These are phyloP conservation scores for Hirundo rustica DNA, from an alignment of 2,797 vertebrate species.

Conservation along the genomic window DNA sequence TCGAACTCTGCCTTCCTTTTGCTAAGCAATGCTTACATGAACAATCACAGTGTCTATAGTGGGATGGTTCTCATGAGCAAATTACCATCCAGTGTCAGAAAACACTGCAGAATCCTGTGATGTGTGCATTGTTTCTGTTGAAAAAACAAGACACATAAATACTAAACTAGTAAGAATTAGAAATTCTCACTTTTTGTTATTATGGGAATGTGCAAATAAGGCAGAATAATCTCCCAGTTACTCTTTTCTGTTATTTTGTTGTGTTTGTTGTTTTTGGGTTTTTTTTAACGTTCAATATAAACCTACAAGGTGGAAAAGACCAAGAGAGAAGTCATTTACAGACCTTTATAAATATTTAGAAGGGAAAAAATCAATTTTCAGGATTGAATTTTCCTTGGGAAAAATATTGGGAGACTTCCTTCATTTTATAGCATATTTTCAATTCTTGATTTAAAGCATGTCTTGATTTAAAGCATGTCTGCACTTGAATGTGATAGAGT, in stretches of 20 bases:
- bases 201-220: background rate
- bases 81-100: constrained; percentile 18
- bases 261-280: background rate
- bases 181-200: constrained; percentile 1
- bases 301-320: background rate
- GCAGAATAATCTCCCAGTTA: background rate
- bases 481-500: background rate
- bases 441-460: constrained; percentile 4
- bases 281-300: background rate
- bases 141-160: background rate
- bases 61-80: constrained; percentile 30
- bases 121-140: background rate
- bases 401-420: background rate
- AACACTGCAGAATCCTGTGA: constrained; percentile 4
- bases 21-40: constrained; percentile 21
- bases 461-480: constrained; percentile 1
- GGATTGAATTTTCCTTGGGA: constrained; percentile 21
- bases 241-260: background rate
- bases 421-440: background rate
- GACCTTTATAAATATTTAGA: constrained; percentile 38
- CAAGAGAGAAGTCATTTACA: background rate
- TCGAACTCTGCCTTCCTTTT: constrained; percentile 45
- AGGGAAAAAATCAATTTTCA: constrained; percentile 2
- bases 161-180: background rate
- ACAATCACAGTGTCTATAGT: constrained; percentile 3